A percentile compares a stretch with the other conserved stretches of the same genome.
Evolutionary conservation across 2,797 vertebrate species (phyloP).

Genomic region (Ptychobarbus kaznakovi): DNA sequence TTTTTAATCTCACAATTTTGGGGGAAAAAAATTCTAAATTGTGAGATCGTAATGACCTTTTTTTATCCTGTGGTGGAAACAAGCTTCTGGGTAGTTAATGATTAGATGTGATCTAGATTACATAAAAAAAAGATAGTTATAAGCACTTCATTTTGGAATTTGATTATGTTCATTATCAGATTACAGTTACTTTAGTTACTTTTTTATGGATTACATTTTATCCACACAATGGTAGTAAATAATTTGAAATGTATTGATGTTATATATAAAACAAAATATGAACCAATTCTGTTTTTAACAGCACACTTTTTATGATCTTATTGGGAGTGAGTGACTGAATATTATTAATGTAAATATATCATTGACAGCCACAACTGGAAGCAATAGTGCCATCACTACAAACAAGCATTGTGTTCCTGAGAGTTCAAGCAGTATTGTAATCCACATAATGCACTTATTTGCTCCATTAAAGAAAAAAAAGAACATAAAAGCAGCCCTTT

Average conservation of each 20-base stretch:
- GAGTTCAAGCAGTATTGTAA: slow-evolving; percentile 11
- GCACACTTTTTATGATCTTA: neutral
- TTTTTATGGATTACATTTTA: neutral
- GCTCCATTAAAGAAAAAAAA: slow-evolving; percentile 4
- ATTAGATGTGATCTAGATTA: too few species aligned
- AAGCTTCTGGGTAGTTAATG: too few species aligned
- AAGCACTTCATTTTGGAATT: too few species aligned
- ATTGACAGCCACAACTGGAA: slow-evolving; percentile 44
- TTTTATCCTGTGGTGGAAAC: too few species aligned
- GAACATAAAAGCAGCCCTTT: neutral
- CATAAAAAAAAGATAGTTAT: too few species aligned
- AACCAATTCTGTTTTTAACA: neutral
- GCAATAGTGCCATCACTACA: slow-evolving; percentile 50
- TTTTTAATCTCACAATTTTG: neutral
- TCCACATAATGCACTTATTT: slow-evolving; percentile 39
- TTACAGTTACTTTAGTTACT: neutral
- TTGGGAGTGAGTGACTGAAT: neutral
- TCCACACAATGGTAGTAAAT: neutral
- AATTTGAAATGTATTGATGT: neutral
- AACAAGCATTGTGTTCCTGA: slow-evolving; percentile 20
- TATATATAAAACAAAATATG: neutral
- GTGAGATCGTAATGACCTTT: neutral
- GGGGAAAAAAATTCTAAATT: too few species aligned
- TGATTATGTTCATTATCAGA: neutral
- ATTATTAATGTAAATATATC: neutral